Conservation (phyloP, 2,888 invertebrate genomes). For the Ditylenchus weischeri region DNA sequence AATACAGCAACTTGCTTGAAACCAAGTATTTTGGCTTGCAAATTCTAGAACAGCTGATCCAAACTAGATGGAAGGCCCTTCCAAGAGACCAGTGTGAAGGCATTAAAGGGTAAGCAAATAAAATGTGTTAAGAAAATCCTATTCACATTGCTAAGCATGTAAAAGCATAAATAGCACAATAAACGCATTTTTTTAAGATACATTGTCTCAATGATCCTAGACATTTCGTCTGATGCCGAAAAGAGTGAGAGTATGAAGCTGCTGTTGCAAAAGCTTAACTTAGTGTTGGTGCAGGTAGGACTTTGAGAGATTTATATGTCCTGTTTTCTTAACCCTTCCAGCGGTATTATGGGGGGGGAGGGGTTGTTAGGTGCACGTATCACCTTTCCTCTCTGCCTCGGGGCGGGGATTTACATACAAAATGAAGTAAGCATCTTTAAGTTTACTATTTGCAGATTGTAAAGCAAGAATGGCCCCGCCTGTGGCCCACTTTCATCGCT, state of each 20-base stretch:
- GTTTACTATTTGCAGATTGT: slow-evolving; percentile 71
- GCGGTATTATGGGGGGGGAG: no score
- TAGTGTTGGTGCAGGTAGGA: slow-evolving; percentile 88
- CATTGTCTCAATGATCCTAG: slow-evolving; percentile 95
- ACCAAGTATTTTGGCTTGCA: slow-evolving; percentile 99
- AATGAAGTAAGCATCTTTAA: no score
- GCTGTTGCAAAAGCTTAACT: slow-evolving; percentile 93
- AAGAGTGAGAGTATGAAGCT: slow-evolving; percentile 88
- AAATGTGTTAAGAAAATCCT: no score
- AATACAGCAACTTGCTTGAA: slow-evolving; percentile 90
- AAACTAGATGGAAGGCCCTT: slow-evolving; percentile 96
- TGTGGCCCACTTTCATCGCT: slow-evolving; percentile 97
- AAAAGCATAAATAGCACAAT: no score
- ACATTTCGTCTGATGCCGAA: slow-evolving; percentile 87
- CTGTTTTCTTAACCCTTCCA: background rate
- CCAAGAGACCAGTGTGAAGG: slow-evolving; percentile 98
- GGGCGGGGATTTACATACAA: no score
- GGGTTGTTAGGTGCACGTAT: no score
- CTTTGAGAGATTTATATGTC: background rate
- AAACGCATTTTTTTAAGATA: slow-evolving; percentile 64
- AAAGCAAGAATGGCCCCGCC: slow-evolving; percentile 98
- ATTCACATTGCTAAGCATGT: no score
- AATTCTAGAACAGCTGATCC: slow-evolving; percentile 97
- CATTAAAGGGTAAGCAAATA: slow-evolving; percentile 74
- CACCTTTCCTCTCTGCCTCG: no score